These are phyloP conservation scores for Trididemnum clinides DNA, from an alignment of 23 tunicate species.

Conservation along the genomic window DNA sequence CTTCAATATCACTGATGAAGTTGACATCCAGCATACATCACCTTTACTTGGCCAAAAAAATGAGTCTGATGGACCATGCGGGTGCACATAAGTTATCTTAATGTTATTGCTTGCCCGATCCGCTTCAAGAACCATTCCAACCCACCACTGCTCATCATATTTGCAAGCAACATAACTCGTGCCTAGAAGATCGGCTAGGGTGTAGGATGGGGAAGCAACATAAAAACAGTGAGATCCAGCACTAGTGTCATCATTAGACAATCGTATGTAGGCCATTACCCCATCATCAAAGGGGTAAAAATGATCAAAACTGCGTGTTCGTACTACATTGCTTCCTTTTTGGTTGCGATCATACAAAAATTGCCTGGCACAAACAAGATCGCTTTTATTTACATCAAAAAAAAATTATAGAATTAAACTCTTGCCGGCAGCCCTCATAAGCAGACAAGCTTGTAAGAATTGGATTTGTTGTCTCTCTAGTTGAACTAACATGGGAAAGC, in stretches of 20 bases:
- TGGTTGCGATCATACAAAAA: not conserved
- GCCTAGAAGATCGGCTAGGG: not conserved
- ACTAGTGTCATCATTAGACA: not conserved
- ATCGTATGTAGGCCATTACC: not conserved
- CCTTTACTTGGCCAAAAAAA: constrained; percentile 27
- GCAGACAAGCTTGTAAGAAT: constrained; percentile 9
- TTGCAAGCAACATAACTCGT: constrained; percentile 20
- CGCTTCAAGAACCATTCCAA: not conserved
- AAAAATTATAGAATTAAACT: not conserved
- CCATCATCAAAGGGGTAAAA: not conserved
- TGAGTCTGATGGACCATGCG: constrained; percentile 17
- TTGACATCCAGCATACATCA: constrained; percentile 11
- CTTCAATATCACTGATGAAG: too few relatives aligned
- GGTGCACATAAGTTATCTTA: not conserved
- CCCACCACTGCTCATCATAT: constrained; percentile 19
- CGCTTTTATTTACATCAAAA: not conserved
- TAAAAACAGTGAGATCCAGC: constrained; percentile 8
- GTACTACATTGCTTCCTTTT: too few relatives aligned
- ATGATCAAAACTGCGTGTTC: constrained; percentile 22
- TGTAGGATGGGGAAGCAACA: not conserved
- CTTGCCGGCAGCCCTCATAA: not conserved
- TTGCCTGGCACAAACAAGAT: not conserved
- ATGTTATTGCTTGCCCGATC: not conserved
- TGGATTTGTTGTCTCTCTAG: not conserved
- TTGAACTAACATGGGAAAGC: not conserved